Evolutionary conservation across 2,113 vertebrate genomes (phyloP).

Genomic region (Chlamydotis undulata): DNA sequence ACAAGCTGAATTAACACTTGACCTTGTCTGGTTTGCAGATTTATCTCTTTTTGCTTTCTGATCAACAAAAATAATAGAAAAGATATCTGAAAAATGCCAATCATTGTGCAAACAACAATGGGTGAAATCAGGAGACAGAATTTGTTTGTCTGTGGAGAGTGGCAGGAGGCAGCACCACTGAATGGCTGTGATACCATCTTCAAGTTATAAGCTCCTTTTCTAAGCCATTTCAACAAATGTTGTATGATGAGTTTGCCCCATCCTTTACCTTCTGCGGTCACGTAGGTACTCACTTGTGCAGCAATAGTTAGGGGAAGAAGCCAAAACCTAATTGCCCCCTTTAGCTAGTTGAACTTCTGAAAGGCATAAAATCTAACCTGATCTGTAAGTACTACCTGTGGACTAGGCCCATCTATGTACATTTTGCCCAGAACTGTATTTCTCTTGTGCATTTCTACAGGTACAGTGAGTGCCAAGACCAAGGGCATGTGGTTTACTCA

Average conservation of each 20-base stretch:
- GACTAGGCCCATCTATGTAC: not conserved
- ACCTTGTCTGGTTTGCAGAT: not conserved
- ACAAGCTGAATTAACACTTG: not conserved
- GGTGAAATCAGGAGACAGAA: not conserved
- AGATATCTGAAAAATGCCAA: not conserved
- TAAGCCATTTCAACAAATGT: not conserved
- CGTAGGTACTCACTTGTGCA: not conserved
- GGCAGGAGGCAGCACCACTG: not conserved
- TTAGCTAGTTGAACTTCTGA: not conserved
- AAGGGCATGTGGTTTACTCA: not conserved
- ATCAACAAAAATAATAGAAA: not conserved
- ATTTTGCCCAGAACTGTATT: not conserved
- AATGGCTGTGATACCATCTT: not conserved
- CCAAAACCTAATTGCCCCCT: not conserved
- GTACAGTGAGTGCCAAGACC: not conserved
- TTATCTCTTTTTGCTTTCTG: not conserved
- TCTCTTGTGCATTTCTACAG: not conserved
- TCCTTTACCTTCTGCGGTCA: not conserved
- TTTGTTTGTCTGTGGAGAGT: not conserved
- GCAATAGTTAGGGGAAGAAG: not conserved
- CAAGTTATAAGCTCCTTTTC: not conserved
- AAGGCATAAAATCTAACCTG: not conserved
- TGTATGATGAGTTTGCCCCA: not conserved
- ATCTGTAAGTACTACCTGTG: not conserved
- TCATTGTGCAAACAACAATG: not conserved